phyloP scores from a whole-genome alignment of 2,113 vertebrate species.

The Tonatia bakeri region DNA sequence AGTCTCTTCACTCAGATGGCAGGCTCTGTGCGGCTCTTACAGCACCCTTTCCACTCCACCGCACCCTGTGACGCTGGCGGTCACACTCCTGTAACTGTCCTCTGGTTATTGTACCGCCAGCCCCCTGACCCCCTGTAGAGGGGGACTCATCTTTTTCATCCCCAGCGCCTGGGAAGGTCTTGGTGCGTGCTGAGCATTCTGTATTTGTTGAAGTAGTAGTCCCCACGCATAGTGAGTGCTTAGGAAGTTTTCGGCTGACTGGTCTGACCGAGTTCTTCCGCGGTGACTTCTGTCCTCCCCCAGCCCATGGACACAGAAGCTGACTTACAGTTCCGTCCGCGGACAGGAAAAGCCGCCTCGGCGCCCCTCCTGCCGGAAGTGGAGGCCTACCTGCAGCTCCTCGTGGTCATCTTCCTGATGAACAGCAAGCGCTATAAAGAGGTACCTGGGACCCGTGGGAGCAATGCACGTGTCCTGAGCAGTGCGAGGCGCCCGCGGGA shows the following conservation, averaged over 20 bases:
- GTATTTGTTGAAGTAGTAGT: not conserved
- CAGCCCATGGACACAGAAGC: conserved; percentile 97
- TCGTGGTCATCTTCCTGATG: conserved; percentile 94
- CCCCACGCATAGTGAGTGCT: not conserved
- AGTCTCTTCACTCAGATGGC: not conserved
- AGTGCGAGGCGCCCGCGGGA: accelerated
- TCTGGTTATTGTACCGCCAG: not conserved
- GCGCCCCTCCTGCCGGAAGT: conserved; percentile 93
- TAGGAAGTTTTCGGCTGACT: not conserved
- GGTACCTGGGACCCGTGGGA: conserved; percentile 74
- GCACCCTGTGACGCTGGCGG: not conserved
- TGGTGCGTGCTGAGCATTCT: not conserved
- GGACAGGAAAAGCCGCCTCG: conserved; percentile 91
- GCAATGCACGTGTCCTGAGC: accelerated
- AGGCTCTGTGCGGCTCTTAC: not conserved
- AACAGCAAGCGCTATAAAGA: conserved; percentile 92
- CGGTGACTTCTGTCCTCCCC: not conserved
- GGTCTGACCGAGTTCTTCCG: not conserved
- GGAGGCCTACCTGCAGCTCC: conserved; percentile 95
- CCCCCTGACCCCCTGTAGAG: not conserved
- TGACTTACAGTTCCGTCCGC: conserved; percentile 92
- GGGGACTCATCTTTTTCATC: not conserved
- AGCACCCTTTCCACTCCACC: not conserved
- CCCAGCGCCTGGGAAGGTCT: not conserved
- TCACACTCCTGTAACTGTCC: not conserved